These are phyloP conservation scores for Microhierax caerulescens DNA, from an alignment of 2,797 vertebrate genomes.

Conservation along the genomic window DNA sequence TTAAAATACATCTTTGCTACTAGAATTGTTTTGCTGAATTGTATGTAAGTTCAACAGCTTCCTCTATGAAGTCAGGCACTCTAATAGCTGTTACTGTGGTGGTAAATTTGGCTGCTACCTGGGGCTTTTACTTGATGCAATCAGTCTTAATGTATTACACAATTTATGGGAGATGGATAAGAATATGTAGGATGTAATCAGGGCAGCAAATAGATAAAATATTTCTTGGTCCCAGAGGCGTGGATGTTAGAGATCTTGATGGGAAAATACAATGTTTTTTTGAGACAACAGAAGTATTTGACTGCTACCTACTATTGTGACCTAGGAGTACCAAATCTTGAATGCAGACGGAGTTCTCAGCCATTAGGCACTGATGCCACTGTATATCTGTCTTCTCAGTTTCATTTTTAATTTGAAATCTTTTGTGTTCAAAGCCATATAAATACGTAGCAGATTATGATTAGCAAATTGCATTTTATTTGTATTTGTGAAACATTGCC, in stretches of 20 bases:
- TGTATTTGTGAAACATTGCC: neutral
- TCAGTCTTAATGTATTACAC: neutral
- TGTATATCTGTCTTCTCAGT: neutral
- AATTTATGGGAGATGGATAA: neutral
- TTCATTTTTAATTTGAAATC: neutral
- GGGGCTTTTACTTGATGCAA: neutral
- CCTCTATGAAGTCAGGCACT: neutral
- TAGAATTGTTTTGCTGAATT: neutral
- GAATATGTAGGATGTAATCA: neutral
- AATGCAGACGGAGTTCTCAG: neutral
- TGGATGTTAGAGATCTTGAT: neutral
- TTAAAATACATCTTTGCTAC: neutral
- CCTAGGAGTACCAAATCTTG: neutral
- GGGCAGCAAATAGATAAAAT: neutral
- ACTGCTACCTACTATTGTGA: neutral
- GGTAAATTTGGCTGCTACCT: neutral
- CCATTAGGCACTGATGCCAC: accelerated
- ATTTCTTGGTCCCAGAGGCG: neutral
- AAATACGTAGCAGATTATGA: neutral
- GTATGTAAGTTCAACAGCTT: neutral
- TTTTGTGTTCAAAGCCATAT: neutral
- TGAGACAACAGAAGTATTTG: neutral
- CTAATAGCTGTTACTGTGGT: neutral
- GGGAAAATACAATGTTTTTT: neutral
- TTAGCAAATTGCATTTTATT: neutral